Percentiles rank a stretch among this genome's conserved stretches.
These are phyloP conservation scores for Suricata suricatta DNA, from an alignment of 2,113 vertebrate species.

Conservation along the genomic window DNA sequence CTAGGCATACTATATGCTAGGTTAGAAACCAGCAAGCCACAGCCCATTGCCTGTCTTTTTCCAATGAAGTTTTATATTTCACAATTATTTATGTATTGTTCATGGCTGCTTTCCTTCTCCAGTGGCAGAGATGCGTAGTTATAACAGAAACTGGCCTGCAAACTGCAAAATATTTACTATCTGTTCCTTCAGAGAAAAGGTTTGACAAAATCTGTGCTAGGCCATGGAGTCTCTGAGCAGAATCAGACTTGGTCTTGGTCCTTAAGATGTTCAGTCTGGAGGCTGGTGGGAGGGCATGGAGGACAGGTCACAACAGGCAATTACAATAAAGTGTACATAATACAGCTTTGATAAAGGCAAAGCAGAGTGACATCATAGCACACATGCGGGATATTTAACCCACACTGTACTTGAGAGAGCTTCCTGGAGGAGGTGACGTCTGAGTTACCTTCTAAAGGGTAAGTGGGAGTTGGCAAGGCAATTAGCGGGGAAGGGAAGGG, in stretches of 20 bases:
- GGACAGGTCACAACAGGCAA: not conserved
- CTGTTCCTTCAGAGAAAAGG: not conserved
- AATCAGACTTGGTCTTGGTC: not conserved
- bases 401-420: not conserved
- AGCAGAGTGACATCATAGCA: not conserved
- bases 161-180: not conserved
- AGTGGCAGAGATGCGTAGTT: slow-evolving; percentile 24
- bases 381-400: not conserved
- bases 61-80: slow-evolving; percentile 18
- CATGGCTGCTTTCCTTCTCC: not conserved
- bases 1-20: not conserved
- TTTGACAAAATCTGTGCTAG: not conserved
- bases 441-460: not conserved
- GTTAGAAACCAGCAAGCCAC: not conserved
- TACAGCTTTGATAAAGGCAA: not conserved
- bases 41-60: not conserved
- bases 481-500: not conserved
- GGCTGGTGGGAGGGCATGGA: not conserved
- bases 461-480: not conserved
- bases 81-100: slow-evolving; percentile 2
- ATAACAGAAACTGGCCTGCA: not conserved
- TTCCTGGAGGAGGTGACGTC: not conserved
- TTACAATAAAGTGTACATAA: not conserved
- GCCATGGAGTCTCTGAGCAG: not conserved
- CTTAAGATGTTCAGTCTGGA: slow-evolving; percentile 10